Evolutionary conservation across 1,140 invertebrate species (phyloP).

Genomic region (Leptopilina clavipes): DNA sequence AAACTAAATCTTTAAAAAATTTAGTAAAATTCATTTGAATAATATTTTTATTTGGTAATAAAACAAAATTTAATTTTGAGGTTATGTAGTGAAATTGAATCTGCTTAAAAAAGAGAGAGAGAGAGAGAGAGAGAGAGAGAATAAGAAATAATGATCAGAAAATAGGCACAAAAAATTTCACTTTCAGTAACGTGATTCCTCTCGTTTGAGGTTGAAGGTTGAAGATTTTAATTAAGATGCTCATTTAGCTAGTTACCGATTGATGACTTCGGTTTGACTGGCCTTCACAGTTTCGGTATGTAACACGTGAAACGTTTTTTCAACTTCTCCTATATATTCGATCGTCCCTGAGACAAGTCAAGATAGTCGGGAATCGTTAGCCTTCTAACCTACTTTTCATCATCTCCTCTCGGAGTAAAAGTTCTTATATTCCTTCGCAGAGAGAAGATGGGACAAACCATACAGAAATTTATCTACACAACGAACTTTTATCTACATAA

Average conservation of each 20-base stretch:
- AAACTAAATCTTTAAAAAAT: too few relatives aligned
- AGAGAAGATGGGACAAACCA: background rate
- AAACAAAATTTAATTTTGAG: too few relatives aligned
- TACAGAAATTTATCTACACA: background rate
- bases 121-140: too few relatives aligned
- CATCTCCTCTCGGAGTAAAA: slow-evolving; percentile 12
- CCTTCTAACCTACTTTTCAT: slow-evolving; percentile 56
- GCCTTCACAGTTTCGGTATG: background rate
- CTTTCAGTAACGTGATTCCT: slow-evolving; percentile 1
- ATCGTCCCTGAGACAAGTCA: slow-evolving; percentile 52
- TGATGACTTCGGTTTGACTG: slow-evolving; percentile 17
- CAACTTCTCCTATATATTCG: slow-evolving; percentile 11
- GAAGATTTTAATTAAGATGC: slow-evolving; percentile 23
- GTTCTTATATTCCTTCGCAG: background rate
- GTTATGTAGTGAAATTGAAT: too few relatives aligned
- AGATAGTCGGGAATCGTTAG: slow-evolving; percentile 51
- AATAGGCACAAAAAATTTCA: background rate
- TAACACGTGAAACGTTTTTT: background rate
- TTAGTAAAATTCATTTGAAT: too few relatives aligned
- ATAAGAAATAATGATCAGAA: background rate
- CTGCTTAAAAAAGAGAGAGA: background rate
- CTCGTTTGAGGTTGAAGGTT: slow-evolving; percentile 19
- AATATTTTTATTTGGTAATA: too few relatives aligned
- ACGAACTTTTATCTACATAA: too few relatives aligned
- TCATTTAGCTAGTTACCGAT: slow-evolving; percentile 1